phyloP scores from a whole-genome alignment of 2,113 vertebrate species.

The Ameiurus melas region DNA sequence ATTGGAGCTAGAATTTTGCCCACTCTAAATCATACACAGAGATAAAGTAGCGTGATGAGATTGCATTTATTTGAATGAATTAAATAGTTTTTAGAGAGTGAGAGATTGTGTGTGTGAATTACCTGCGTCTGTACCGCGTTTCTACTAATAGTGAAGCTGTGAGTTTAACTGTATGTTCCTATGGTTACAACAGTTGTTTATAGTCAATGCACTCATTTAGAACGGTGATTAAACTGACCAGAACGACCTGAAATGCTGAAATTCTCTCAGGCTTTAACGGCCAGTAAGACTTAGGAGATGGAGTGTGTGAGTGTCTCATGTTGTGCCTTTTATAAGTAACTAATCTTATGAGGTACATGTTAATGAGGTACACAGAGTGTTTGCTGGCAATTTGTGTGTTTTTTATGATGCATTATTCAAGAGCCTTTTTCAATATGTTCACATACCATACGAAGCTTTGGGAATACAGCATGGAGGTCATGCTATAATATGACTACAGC shows the following conservation, averaged over 20 bases:
- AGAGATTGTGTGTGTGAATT: too few relatives aligned
- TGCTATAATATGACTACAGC: not conserved
- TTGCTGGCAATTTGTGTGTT: not conserved
- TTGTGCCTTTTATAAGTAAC: not conserved
- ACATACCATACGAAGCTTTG: not conserved
- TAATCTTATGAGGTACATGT: not conserved
- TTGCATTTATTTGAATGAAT: too few relatives aligned
- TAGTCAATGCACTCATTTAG: too few relatives aligned
- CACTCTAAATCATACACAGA: too few relatives aligned
- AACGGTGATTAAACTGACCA: too few relatives aligned
- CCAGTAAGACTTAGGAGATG: constrained; percentile 33
- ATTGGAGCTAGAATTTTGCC: too few relatives aligned
- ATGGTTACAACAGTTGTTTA: too few relatives aligned
- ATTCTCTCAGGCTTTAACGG: constrained; percentile 57
- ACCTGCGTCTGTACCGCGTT: too few relatives aligned
- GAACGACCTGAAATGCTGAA: constrained; percentile 22
- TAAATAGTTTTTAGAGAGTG: too few relatives aligned
- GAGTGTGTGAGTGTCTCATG: not conserved
- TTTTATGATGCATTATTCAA: not conserved
- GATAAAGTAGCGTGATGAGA: too few relatives aligned
- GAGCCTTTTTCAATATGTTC: not conserved
- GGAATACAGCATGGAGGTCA: not conserved
- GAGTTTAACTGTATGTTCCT: too few relatives aligned
- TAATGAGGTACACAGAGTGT: constrained; percentile 12
- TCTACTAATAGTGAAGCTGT: too few relatives aligned